Base-by-base conservation (phyloP, 2,113 vertebrate genomes). In the Megaptera novaeangliae region DNA sequence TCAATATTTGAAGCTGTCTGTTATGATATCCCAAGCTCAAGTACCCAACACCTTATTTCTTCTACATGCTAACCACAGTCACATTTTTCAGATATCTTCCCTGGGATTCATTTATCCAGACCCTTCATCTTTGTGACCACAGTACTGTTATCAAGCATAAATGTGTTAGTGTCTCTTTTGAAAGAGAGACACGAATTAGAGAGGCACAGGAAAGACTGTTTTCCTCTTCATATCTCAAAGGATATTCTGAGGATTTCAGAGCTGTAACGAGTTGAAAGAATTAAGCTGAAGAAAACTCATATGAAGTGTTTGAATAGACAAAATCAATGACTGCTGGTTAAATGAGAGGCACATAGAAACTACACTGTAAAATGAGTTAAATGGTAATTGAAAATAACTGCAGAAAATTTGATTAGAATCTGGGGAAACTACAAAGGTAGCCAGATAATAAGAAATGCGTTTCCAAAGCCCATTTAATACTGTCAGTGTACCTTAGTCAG, bases 301-400 rank as follows among this genome's bases (percentile, higher is more conserved):
- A 57, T 87, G 68, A 92, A 90, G 49, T 97, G 49, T 95, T 96
- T 94, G 63, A 83, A 80, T 92, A 97, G 92, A 87, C 25, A 36
- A 94, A 89, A 96, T 96, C 94, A 96, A 86, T 93, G 88, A 66
- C 39, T 88, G 8, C 66, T 94, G 64, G 75, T 94, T 97, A 96
- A 95, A 94, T 91, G 80, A 97, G 92, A 97, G 25, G 36, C 77
- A 78, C 59, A 95, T n/a, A 74, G 88, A 61, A 96, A 96, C 96
- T 91, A 96, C 68, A 95, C 27, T 96, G 94, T 95, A 96, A 96
- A 96, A 96, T 92, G 94, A 97, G 93, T 91, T 96, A 94, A 95
- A 94, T 78, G 49, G 80, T 93, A 96, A 98, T 98, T 97, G 94
- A 97, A 96, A 97, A 96, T 98, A 93, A 55, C 84, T 88, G 27